phyloP scores from a whole-genome alignment of 2,888 invertebrate species.

The Diaperis boleti region DNA sequence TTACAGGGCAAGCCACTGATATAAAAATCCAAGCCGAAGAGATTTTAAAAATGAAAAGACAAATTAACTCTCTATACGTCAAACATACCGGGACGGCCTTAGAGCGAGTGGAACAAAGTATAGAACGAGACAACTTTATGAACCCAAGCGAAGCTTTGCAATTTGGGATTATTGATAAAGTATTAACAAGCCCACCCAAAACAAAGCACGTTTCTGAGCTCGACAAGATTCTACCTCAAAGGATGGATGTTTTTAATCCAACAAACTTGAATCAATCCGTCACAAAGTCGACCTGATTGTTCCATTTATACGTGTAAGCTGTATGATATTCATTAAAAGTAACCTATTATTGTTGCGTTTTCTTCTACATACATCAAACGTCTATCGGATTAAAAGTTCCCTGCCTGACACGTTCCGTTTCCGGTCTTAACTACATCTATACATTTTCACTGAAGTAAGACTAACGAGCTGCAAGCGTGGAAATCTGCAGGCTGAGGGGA shows the following conservation, averaged over 20 bases:
- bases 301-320: not conserved
- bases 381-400: conserved; percentile 36
- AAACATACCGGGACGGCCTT: conserved; percentile 85
- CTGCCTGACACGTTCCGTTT: conserved; percentile 51
- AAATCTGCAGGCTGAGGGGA: conserved; percentile 39
- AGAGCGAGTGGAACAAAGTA: conserved; percentile 74
- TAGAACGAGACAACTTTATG: conserved; percentile 97
- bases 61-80: conserved; percentile 88
- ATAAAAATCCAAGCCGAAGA: conserved; percentile 98
- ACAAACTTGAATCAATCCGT: conserved; percentile 9
- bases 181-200: conserved; percentile 67
- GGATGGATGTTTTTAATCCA: conserved; percentile 14
- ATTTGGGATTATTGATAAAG: conserved; percentile 94
- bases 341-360: conserved; percentile 6
- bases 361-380: conserved; percentile 12
- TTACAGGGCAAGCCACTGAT: conserved; percentile 94
- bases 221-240: conserved; percentile 26
- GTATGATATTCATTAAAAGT: not conserved
- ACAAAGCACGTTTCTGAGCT: conserved; percentile 25
- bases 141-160: conserved; percentile 87
- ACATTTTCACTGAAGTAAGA: conserved; percentile 53
- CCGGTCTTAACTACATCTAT: conserved; percentile 52
- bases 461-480: conserved; percentile 52
- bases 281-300: not conserved
- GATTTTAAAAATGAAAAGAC: conserved; percentile 90